phyloP scores from a whole-genome alignment of 2,888 invertebrate species.

The Metopia argyrocephala region DNA sequence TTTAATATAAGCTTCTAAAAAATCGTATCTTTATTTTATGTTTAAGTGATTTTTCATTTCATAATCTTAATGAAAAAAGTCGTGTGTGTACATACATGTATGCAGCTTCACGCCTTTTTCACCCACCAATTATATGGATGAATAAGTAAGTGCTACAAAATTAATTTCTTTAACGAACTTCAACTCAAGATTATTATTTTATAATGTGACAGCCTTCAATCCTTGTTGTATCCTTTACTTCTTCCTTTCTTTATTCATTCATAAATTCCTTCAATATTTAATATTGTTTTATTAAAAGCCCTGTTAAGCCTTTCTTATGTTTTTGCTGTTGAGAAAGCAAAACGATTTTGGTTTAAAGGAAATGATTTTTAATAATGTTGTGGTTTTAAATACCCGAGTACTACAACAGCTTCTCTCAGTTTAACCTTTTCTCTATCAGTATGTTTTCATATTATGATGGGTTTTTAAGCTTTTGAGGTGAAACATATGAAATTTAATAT shows the following conservation, averaged over 20 bases:
- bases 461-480: background rate
- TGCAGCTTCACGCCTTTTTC: background rate
- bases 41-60: no score
- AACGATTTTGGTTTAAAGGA: background rate
- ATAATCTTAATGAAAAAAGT: no score
- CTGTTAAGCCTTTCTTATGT: constrained; percentile 6
- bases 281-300: constrained; percentile 26
- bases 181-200: background rate
- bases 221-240: background rate
- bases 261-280: background rate
- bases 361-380: constrained; percentile 46
- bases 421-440: background rate
- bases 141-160: constrained; percentile 26
- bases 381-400: background rate
- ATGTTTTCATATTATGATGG: background rate
- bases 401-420: constrained; percentile 13
- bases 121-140: constrained; percentile 7
- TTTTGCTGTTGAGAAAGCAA: background rate
- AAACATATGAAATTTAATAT: background rate
- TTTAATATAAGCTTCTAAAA: no score
- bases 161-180: constrained; percentile 16
- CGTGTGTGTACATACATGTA: no score
- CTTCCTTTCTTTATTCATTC: background rate
- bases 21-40: no score
- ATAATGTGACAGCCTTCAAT: background rate